Evolutionary conservation across 2,888 invertebrate species (phyloP).

Genomic region (Cephus runcator): DNA sequence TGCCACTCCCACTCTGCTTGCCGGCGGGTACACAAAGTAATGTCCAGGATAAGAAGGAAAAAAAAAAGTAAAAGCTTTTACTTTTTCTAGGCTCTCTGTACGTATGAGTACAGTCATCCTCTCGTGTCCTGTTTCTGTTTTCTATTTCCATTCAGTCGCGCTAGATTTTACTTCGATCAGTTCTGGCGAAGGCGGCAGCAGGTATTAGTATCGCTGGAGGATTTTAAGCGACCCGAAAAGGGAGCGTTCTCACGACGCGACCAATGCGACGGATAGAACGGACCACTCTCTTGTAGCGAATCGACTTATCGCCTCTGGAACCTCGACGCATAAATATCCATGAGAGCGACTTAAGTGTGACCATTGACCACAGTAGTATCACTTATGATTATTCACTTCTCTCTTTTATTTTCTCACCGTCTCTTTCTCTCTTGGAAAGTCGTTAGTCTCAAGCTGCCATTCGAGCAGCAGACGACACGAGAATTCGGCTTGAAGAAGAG

Average conservation of each 20-base stretch:
- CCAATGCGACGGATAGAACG: background rate
- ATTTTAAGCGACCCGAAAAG: background rate
- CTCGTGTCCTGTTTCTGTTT: background rate
- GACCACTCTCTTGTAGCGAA: background rate
- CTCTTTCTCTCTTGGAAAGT: background rate
- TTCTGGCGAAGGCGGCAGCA: background rate
- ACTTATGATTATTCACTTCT: background rate
- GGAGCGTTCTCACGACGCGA: background rate
- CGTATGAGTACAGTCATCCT: background rate
- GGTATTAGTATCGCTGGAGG: background rate
- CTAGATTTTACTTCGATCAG: background rate
- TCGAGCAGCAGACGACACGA: background rate
- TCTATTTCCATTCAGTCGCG: background rate
- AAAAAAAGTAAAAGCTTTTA: background rate
- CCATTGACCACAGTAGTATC: background rate
- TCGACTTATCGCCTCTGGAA: background rate
- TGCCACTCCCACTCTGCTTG: background rate
- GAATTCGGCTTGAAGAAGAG: background rate
- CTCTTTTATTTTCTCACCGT: background rate
- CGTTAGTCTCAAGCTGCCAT: background rate
- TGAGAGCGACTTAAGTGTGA: background rate
- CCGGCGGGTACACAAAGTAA: background rate
- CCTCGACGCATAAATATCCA: background rate
- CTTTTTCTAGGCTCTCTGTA: background rate
- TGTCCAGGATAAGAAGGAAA: background rate